Conservation (phyloP, 2,888 invertebrate species). For the Apocheima hispidaria region DNA sequence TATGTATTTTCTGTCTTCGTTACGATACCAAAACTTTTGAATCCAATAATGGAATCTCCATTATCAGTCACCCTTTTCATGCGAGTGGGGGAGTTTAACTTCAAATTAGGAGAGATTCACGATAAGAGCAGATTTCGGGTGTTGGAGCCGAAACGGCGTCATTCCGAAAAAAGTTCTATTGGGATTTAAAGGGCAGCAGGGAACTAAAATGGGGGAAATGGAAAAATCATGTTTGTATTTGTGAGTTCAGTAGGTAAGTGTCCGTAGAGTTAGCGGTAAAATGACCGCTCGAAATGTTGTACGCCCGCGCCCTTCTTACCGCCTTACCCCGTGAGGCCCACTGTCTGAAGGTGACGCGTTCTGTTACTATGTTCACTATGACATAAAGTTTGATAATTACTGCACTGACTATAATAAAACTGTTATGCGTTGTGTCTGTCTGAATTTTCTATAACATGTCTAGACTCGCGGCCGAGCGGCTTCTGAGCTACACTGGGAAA, state of each 20-base stretch:
- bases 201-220: slow-evolving; percentile 7
- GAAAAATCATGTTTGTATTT: slow-evolving; percentile 4
- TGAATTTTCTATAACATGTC: too few relatives aligned
- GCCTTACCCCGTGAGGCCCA: too few relatives aligned
- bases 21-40: slow-evolving; percentile 23
- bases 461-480: too few relatives aligned
- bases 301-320: too few relatives aligned
- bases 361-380: too few relatives aligned
- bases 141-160: neutral
- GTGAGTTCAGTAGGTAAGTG: neutral
- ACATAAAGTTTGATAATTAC: too few relatives aligned
- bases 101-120: slow-evolving; percentile 31
- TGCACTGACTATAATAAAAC: too few relatives aligned
- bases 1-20: too few relatives aligned
- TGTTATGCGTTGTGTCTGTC: too few relatives aligned
- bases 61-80: slow-evolving; percentile 30
- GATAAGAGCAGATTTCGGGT: slow-evolving; percentile 24
- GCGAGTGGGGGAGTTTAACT: slow-evolving; percentile 26
- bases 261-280: neutral
- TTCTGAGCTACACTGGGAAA: too few relatives aligned
- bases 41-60: slow-evolving; percentile 27
- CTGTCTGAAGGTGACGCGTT: too few relatives aligned
- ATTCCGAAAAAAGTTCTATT: slow-evolving; percentile 21
- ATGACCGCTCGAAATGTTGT: neutral
- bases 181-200: slow-evolving; percentile 8